phyloP scores from a whole-genome alignment of 2,113 vertebrate species.

The Lepus timidus region DNA sequence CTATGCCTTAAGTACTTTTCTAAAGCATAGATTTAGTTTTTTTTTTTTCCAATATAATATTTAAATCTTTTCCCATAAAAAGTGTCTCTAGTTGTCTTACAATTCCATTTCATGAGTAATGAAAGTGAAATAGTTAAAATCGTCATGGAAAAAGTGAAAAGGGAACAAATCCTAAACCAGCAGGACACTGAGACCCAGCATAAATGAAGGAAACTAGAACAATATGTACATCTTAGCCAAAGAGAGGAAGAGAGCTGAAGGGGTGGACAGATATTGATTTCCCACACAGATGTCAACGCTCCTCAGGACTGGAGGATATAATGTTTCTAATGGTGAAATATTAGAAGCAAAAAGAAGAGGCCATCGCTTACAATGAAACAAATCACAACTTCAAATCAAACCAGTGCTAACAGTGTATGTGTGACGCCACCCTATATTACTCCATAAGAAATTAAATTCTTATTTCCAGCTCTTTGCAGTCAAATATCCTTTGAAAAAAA shows the following conservation, averaged over 20 bases:
- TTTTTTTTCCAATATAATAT: slow-evolving; percentile 15
- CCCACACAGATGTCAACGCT: slow-evolving; percentile 5
- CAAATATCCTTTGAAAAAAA: not conserved
- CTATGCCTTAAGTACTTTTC: not conserved
- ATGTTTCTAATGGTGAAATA: slow-evolving; percentile 45
- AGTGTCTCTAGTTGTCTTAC: not conserved
- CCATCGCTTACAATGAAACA: slow-evolving; percentile 48
- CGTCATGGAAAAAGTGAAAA: not conserved
- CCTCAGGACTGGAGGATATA: not conserved
- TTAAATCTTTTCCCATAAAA: slow-evolving; percentile 37
- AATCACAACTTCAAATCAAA: slow-evolving; percentile 10
- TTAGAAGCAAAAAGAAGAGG: not conserved
- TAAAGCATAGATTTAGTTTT: not conserved
- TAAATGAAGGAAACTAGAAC: not conserved
- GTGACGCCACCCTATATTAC: not conserved
- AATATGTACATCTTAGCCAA: not conserved
- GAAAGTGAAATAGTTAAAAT: slow-evolving; percentile 42
- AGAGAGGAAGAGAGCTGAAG: not conserved
- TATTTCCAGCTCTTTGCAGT: not conserved
- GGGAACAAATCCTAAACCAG: not conserved
- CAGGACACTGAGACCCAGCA: not conserved
- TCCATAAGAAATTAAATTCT: slow-evolving; percentile 45
- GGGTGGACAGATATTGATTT: slow-evolving; percentile 1
- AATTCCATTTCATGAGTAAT: not conserved
- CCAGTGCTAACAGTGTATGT: not conserved